These are phyloP conservation scores for Lysiphlebus fabarum DNA, from an alignment of 1,140 invertebrate genomes.

Conservation along the genomic window DNA sequence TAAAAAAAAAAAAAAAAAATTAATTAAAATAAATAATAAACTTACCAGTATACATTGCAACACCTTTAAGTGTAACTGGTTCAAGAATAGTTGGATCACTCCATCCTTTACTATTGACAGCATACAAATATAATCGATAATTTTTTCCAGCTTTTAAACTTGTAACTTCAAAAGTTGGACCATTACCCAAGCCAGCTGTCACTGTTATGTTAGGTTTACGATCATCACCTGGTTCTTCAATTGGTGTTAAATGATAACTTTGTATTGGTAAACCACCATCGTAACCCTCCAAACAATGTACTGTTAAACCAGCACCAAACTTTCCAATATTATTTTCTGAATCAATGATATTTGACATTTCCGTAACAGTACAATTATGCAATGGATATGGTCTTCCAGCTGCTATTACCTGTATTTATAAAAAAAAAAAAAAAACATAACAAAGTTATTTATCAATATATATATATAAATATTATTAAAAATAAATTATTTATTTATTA, in stretches of 20 bases:
- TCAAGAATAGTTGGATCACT: constrained; percentile 77
- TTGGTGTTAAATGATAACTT: constrained; percentile 63
- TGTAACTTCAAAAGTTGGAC: constrained; percentile 68
- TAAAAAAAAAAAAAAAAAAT: constrained; percentile 4
- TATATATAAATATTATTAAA: background rate
- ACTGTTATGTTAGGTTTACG: constrained; percentile 35
- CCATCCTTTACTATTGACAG: constrained; percentile 78
- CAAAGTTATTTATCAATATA: background rate
- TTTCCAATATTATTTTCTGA: constrained; percentile 46
- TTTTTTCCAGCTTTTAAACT: constrained; percentile 74
- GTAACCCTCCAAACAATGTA: constrained; percentile 79
- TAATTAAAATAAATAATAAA: constrained; percentile 17
- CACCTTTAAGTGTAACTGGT: constrained; percentile 73
- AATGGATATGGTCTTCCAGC: constrained; percentile 80
- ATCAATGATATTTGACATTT: constrained; percentile 40
- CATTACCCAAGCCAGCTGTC: constrained; percentile 27
- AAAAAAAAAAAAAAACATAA: constrained; percentile 12
- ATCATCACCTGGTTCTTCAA: constrained; percentile 61
- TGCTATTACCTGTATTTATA: constrained; percentile 49
- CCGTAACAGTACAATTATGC: constrained; percentile 72
- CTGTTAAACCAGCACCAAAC: constrained; percentile 57
- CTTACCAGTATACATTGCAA: constrained; percentile 62
- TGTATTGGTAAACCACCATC: constrained; percentile 77
- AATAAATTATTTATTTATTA: too few species aligned
- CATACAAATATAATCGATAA: constrained; percentile 73